Percentiles rank a stretch among this genome's conserved stretches.
Evolutionary conservation across 2,797 vertebrate species (phyloP).

Genomic region (Chrysocyon brachyurus): DNA sequence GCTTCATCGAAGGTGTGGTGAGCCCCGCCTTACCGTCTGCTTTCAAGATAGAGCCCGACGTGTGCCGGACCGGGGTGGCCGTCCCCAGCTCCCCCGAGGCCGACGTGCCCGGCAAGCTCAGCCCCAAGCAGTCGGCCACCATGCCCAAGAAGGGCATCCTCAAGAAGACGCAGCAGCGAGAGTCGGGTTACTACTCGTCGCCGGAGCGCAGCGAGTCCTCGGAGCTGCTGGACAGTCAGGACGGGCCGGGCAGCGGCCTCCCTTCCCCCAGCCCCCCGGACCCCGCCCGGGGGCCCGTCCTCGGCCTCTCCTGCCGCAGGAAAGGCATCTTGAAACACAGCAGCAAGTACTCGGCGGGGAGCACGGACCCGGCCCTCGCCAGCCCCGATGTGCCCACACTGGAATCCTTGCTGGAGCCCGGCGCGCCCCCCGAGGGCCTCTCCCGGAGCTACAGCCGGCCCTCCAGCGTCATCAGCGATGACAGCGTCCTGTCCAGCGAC

Average conservation of each 20-base stretch:
- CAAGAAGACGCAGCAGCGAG: conserved; percentile 99
- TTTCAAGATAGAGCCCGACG: conserved; percentile 90
- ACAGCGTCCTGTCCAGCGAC: conserved; percentile 93
- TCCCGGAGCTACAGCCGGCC: conserved; percentile 98
- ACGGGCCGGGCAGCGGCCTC: conserved; percentile 87
- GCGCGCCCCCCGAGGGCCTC: conserved; percentile 89
- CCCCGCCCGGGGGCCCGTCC: conserved; percentile 85
- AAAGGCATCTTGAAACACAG: conserved; percentile 99
- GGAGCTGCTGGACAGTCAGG: conserved; percentile 92
- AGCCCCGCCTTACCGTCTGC: conserved; percentile 86
- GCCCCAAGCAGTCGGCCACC: conserved; percentile 90
- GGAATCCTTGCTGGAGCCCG: conserved; percentile 88
- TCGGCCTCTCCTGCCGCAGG: conserved; percentile 91
- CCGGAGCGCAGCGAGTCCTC: conserved; percentile 98
- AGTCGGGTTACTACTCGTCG: conserved; percentile 99
- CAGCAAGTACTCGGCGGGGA: conserved; percentile 95
- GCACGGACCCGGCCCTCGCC: conserved; percentile 87
- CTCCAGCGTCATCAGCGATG: conserved; percentile 96
- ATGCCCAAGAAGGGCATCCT: conserved; percentile 99
- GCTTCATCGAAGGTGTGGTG: conserved; percentile 91
- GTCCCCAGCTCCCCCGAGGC: conserved; percentile 90
- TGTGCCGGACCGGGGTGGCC: conserved; percentile 86
- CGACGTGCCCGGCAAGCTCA: conserved; percentile 91
- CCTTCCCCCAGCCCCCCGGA: conserved; percentile 89
- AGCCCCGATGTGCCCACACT: conserved; percentile 89